Base-by-base conservation (phyloP, 2,888 invertebrate genomes). In the Drosophila emarginata region DNA sequence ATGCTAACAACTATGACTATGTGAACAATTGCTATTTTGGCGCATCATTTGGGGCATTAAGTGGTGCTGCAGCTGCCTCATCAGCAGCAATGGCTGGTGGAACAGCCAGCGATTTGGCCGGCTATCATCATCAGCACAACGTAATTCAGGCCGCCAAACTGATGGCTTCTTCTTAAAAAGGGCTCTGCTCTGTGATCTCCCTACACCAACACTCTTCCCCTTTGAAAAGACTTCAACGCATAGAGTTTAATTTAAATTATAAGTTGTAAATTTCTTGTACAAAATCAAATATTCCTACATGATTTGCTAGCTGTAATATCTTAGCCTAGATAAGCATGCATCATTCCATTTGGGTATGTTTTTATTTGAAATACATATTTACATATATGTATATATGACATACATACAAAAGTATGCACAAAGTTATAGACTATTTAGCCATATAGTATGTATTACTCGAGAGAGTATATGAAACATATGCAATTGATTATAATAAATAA, bases 101-200 rank as follows among this genome's bases (percentile, higher is more conserved):
- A 39, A 80, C 92, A 64, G 78, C 70, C 72, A 93, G 93, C 53
- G 96, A 96, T 75, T 93, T 95, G 77, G 94, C 94, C 72, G 95
- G 96, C 28, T 96, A 96, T 92, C 95, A 96, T 89, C 96, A 96
- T 92, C 96, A 96, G 90, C 96, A 96, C 89, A 96, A 96, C 92
- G 96, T 96, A 75, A 96, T 96, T 45, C 96, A 96, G 72, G 95
- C 96, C 68, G 96, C 96, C 64, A 96, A 96, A 91, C 93, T 96
- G 74, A 95, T 96, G 94, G 96, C 96, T 11, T 96, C 96, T 64
- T 96, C 96, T 91, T 96, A 72, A 60, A 2, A 45, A 23, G 64
- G 15, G 18, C 50, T 50, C n/a, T 64, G 51, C 57, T 63, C 73
- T 76, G 82, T 81, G 80, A 80, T 79, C 88, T 85, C 87, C 64